A percentile compares a stretch with the other conserved stretches of the same genome.
phyloP scores from a whole-genome alignment of 1,140 invertebrate species.

The Acromyrmex charruanus region DNA sequence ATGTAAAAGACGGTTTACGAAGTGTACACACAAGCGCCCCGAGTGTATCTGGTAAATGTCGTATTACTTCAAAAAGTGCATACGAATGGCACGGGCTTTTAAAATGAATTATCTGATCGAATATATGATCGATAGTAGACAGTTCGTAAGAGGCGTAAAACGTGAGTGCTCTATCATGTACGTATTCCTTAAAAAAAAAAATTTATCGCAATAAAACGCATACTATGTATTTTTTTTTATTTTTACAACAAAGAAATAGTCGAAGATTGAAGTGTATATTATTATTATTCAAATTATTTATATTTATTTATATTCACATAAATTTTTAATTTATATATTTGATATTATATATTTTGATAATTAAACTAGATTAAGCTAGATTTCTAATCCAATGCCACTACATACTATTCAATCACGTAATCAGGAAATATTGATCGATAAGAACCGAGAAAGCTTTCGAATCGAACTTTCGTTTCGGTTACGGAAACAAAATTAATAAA shows the following conservation, averaged over 20 bases:
- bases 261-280: neutral
- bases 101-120: conserved; percentile 64
- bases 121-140: conserved; percentile 54
- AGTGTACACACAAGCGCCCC: conserved; percentile 52
- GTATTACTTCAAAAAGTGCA: conserved; percentile 63
- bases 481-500: neutral
- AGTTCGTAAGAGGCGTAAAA: conserved; percentile 40
- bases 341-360: neutral
- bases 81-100: conserved; percentile 45
- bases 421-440: neutral
- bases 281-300: neutral
- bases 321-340: conserved; percentile 12
- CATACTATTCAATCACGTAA: neutral
- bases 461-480: neutral
- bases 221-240: neutral
- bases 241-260: neutral
- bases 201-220: neutral
- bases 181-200: neutral
- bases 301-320: neutral
- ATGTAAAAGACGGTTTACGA: conserved; percentile 75
- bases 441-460: neutral
- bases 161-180: neutral
- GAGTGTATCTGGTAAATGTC: conserved; percentile 63
- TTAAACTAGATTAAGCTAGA: neutral
- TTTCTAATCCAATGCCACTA: neutral